These are phyloP conservation scores for Smittia sp. DNA, from an alignment of 2,888 invertebrate genomes.

Conservation along the genomic window DNA sequence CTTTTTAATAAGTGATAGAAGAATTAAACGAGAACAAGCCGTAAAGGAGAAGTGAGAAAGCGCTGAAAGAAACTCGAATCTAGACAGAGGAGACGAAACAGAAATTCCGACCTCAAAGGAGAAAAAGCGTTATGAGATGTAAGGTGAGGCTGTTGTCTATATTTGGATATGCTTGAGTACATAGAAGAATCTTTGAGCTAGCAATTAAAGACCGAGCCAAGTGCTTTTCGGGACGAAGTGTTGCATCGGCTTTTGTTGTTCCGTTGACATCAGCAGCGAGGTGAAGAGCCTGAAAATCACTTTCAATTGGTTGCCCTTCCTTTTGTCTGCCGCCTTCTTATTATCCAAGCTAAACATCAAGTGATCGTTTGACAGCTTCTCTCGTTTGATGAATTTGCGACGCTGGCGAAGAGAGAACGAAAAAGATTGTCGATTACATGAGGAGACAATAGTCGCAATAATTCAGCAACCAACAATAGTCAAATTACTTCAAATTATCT, in stretches of 20 bases:
- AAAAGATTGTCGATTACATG: no score
- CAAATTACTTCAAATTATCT: slow-evolving; percentile 14
- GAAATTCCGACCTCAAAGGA: slow-evolving; percentile 32
- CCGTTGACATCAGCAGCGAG: not conserved
- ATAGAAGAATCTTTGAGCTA: not conserved
- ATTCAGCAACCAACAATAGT: slow-evolving; percentile 4
- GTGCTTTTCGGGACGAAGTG: not conserved
- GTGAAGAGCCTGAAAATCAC: not conserved
- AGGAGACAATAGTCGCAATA: not conserved
- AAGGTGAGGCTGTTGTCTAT: slow-evolving; percentile 32
- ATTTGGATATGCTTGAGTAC: slow-evolving; percentile 27
- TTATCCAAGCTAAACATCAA: not conserved
- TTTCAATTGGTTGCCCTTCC: no score
- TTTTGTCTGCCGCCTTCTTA: not conserved
- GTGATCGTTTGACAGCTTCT: not conserved
- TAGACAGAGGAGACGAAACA: not conserved
- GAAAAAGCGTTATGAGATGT: slow-evolving; percentile 27
- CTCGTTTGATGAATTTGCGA: slow-evolving; percentile 1
- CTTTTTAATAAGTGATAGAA: not conserved
- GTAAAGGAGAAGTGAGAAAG: not conserved
- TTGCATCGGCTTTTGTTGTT: not conserved
- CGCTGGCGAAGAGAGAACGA: not conserved
- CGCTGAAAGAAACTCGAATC: not conserved
- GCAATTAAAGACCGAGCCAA: not conserved
- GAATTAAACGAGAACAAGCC: not conserved